A percentile compares a stretch with the other conserved stretches of the same genome.
phyloP scores from a whole-genome alignment of 2,113 vertebrate genomes.

The Channa maculata region DNA sequence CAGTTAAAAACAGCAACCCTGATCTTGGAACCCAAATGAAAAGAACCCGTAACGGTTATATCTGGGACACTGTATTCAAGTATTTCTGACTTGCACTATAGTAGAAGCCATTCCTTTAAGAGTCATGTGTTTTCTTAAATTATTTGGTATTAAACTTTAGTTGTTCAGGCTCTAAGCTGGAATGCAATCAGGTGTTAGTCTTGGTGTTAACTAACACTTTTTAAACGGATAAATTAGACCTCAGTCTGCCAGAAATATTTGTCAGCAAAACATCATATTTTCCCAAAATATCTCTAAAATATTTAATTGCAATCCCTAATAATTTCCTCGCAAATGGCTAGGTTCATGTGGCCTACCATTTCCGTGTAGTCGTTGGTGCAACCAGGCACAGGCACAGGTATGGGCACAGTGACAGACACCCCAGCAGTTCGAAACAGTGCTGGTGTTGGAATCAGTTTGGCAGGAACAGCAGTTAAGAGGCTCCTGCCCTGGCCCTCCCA shows the following conservation, averaged over 20 bases:
- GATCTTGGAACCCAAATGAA: neutral
- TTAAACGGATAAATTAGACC: neutral
- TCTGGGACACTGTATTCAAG: no score
- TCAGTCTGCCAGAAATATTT: neutral
- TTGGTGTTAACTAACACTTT: neutral
- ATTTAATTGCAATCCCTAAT: no score
- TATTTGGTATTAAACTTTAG: no score
- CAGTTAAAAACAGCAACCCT: neutral
- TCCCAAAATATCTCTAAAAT: neutral
- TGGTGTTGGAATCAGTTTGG: constrained; percentile 81
- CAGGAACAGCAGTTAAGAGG: constrained; percentile 82
- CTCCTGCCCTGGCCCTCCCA: constrained; percentile 84
- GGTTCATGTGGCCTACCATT: constrained; percentile 79
- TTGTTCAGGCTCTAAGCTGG: no score
- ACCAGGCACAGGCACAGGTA: constrained; percentile 72
- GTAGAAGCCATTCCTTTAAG: no score
- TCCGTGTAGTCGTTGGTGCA: constrained; percentile 82
- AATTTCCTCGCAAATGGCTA: no score
- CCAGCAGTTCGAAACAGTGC: constrained; percentile 77
- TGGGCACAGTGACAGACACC: constrained; percentile 72
- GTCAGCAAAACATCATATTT: neutral
- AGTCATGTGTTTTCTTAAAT: no score
- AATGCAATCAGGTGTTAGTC: no score
- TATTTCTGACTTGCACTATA: no score
- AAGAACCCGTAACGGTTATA: no score